Evolutionary conservation across 2,888 invertebrate species (phyloP), one percentile per base, ranked within the genome.

Genomic region (Trachelus troglodyta): DNA sequence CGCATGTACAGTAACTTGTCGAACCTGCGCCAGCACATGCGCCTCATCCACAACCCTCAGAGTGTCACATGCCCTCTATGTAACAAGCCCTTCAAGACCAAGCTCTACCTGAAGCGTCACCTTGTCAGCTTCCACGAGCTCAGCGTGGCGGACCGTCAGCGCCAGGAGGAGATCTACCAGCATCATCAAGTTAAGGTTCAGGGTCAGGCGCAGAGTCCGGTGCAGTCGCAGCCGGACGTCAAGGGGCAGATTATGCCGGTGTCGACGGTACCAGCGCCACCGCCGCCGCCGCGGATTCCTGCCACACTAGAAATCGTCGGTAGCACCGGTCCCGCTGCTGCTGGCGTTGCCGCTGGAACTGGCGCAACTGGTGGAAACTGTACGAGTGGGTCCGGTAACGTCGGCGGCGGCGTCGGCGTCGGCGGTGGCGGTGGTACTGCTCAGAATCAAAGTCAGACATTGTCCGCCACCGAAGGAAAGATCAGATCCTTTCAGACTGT

Each of bases 1-100:
- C 93, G 94, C 89, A 93, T 94, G 88, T 94, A 94, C 92, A 94
- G 94, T 92, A 94, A 94, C 92, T 92, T 94, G 87, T 94, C 94
- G 86, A 94, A 94, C 92, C 92, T 94, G 85, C 92, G 94, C 83
- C 94, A 94, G 89, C 94, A 94, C 92, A 93, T 94, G 92, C 93
- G 94, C 91, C 92, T 94, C 86, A 94, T 94, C 90, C 94, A 94
- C 91, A 93, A 93, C 91, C 94, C 94, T 82, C 94, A 93, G 88
- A 93, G 93, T 89, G 94, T 94, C 87, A 92, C 92, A 87, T 94
- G 94, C 91, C 93, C 93, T 82, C 92, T 94, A 84, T 94, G 94
- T 91, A 92, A 92, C 90, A 94, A 94, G 92, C 93, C 93, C 82
- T 94, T 94, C 92, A 94, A 94, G 92, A 94, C 94, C 83, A 93